Conservation (phyloP, 2,113 vertebrate species). For the Rhinogobius similis region DNA sequence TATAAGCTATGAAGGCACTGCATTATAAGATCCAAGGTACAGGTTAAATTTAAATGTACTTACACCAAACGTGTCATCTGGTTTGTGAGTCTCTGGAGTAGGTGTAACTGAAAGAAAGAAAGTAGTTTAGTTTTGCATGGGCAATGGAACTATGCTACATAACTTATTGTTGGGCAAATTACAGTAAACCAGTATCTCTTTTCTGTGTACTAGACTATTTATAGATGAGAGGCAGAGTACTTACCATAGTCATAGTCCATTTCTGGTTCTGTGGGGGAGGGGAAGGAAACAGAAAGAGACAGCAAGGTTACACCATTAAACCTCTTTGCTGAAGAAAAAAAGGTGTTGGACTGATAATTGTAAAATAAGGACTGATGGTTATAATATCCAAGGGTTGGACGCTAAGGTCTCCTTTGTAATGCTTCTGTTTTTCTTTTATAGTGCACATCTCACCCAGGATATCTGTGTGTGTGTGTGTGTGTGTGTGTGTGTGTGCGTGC, state of each 20-base stretch:
- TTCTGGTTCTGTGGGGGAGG: slow-evolving; percentile 17
- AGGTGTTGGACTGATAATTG: too few species aligned
- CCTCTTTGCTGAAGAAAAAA: neutral
- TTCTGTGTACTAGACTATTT: neutral
- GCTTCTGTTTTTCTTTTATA: too few species aligned
- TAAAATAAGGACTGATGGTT: too few species aligned
- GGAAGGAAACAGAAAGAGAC: neutral
- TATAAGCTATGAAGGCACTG: neutral
- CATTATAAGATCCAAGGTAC: neutral
- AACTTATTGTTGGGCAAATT: neutral
- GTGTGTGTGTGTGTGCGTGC: too few species aligned
- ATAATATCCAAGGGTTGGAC: too few species aligned
- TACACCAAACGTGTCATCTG: slow-evolving; percentile 91
- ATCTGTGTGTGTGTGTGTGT: too few species aligned
- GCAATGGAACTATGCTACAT: neutral
- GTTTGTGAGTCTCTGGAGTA: slow-evolving; percentile 87
- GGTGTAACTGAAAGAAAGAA: slow-evolving; percentile 64
- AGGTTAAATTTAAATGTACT: slow-evolving; percentile 62
- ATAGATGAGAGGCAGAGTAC: neutral
- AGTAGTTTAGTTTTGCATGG: slow-evolving; percentile 13
- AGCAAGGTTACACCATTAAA: neutral
- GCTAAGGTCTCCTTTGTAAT: too few species aligned
- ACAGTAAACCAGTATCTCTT: neutral
- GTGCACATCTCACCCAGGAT: too few species aligned
- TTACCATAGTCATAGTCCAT: slow-evolving; percentile 65